Conservation (phyloP, 2,113 vertebrate species). For the Anser brachyrhynchus region DNA sequence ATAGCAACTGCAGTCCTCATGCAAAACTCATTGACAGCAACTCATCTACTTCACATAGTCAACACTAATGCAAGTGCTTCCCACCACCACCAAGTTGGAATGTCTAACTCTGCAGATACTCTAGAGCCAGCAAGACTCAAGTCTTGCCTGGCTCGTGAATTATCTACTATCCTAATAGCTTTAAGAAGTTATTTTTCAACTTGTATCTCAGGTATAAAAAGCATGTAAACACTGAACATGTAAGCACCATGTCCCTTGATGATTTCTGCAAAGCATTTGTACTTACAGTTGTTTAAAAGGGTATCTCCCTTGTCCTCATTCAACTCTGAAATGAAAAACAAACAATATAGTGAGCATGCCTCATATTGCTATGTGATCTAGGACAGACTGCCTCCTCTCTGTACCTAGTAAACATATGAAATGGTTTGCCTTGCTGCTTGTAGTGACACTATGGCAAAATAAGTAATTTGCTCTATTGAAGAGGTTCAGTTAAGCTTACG, state of each 20-base stretch:
- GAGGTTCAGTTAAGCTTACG: not conserved
- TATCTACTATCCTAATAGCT: not conserved
- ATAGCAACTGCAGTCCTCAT: not conserved
- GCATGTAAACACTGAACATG: not conserved
- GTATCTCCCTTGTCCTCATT: conserved; percentile 68
- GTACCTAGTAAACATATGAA: not conserved
- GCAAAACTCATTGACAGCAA: not conserved
- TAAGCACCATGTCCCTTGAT: not conserved
- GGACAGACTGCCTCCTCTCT: not conserved
- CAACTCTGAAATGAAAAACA: conserved; percentile 68
- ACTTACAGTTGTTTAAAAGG: conserved; percentile 79
- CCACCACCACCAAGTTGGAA: not conserved
- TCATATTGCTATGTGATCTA: not conserved
- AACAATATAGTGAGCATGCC: not conserved
- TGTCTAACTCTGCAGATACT: not conserved
- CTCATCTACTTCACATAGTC: not conserved
- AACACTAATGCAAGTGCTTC: not conserved
- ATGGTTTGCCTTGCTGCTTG: not conserved
- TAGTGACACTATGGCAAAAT: not conserved
- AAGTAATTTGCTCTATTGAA: not conserved
- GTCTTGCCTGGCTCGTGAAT: not conserved
- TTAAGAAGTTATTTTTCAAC: not conserved
- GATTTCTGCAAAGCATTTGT: not conserved
- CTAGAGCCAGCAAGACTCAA: not conserved
- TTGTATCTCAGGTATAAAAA: not conserved